Base-by-base conservation (phyloP, 2,797 vertebrate genomes). In the Petrocephalus schoutedeni region DNA sequence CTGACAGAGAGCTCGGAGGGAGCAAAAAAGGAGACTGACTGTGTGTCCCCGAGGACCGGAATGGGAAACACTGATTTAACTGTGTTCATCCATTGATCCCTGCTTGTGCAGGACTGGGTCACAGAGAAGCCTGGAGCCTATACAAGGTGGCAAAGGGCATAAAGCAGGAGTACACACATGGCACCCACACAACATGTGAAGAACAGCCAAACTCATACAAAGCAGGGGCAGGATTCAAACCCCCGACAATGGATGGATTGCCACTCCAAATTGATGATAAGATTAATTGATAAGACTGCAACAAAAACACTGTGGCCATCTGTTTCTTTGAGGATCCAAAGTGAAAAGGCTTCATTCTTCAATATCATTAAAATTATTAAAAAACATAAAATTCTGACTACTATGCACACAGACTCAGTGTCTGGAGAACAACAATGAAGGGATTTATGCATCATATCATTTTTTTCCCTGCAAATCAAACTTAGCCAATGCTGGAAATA, bases 401-500 rank as follows among this genome's bases (percentile, higher is more conserved):
- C 5, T 4, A 77, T 21, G n/a, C 2, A 8, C 28, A 82, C 71
- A 58, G 45, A 83, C 36, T 23, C 10, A 58, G 28, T 77, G 19
- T 67, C 23, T 77, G 51, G 86, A 74, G 36, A 77, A 28, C 53
- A 8, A 12, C 32, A 54, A 7, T 77, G 51, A 80, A 71, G 7
- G 21, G 74, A 56, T 77, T 56, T 41, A 59, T 82, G 74, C 54
- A 82, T 59, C 53, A 82, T 49, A 57, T 36, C 0, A 88, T n/a
- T 49, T 88, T 74, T 28, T 84, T 49, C 4, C 82, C 53, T 58
- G 83, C 84, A 86, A 77, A 88, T 88, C 21, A 88, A 86, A 71
- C 16, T 74, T 80, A 59, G 83, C 54, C 61, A 58, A 71, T 45
- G 32, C 61, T 86, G 53, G 80, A 88, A 51, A 51, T 88, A 77